Conservation (phyloP, 2,888 invertebrate species). For the Encarsia formosa region DNA sequence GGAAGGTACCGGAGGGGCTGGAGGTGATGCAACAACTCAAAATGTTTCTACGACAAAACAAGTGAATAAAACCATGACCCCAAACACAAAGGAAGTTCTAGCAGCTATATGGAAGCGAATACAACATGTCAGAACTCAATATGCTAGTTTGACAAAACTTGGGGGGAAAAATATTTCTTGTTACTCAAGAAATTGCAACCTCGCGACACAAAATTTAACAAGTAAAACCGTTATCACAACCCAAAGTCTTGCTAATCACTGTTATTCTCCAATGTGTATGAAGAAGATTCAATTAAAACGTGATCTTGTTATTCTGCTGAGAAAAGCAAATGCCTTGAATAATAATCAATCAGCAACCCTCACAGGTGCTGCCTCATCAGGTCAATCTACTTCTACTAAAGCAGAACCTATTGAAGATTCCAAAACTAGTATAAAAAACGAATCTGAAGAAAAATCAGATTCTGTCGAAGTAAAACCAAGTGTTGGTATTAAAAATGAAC, state of each 20-base stretch:
- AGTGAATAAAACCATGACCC: slow-evolving; percentile 42
- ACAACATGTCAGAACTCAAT: slow-evolving; percentile 65
- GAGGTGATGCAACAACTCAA: slow-evolving; percentile 29
- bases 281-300: slow-evolving; percentile 68
- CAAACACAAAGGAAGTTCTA: slow-evolving; percentile 54
- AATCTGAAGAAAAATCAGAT: slow-evolving; percentile 24
- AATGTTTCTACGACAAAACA: slow-evolving; percentile 39
- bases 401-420: slow-evolving; percentile 7
- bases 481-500: slow-evolving; percentile 50
- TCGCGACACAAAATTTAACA: slow-evolving; percentile 35
- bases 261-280: slow-evolving; percentile 80
- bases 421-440: slow-evolving; percentile 29
- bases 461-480: slow-evolving; percentile 40
- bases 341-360: slow-evolving; percentile 32
- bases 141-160: slow-evolving; percentile 64
- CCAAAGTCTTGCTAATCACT: slow-evolving; percentile 57
- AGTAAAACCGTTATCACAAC: slow-evolving; percentile 53
- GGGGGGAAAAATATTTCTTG: slow-evolving; percentile 67
- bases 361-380: slow-evolving; percentile 52
- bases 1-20: slow-evolving; percentile 44
- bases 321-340: slow-evolving; percentile 59
- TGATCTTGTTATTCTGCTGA: slow-evolving; percentile 61
- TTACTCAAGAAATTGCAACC: slow-evolving; percentile 67
- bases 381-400: slow-evolving; percentile 36
- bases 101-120: slow-evolving; percentile 64